Conservation (phyloP, 2,113 vertebrate species). For the Dunckerocampus dactyliophorus region DNA sequence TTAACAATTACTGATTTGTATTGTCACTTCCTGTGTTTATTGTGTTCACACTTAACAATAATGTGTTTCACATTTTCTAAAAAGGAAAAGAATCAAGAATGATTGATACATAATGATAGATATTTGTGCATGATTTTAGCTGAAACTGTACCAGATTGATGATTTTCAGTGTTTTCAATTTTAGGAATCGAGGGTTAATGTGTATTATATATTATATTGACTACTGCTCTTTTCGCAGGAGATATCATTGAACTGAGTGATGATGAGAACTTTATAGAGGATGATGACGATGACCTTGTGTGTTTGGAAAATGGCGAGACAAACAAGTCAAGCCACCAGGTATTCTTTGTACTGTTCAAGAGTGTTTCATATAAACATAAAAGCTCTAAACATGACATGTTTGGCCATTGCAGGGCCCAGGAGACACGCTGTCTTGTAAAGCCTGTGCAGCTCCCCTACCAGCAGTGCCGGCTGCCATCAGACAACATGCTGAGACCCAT, state of each 20-base stretch:
- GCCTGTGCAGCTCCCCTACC: slow-evolving; percentile 81
- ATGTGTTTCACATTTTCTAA: too few species aligned
- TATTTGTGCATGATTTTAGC: too few species aligned
- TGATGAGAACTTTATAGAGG: slow-evolving; percentile 78
- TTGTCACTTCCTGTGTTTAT: too few species aligned
- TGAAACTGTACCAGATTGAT: too few species aligned
- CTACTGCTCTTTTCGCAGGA: slow-evolving; percentile 36
- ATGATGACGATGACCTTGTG: slow-evolving; percentile 87
- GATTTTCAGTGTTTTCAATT: too few species aligned
- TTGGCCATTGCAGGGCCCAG: slow-evolving; percentile 32
- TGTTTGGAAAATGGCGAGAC: slow-evolving; percentile 76
- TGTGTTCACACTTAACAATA: too few species aligned
- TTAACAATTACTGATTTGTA: too few species aligned
- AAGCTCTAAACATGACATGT: background rate
- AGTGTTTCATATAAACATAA: too few species aligned
- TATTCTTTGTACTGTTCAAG: background rate
- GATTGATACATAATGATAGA: too few species aligned
- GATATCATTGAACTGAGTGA: slow-evolving; percentile 95
- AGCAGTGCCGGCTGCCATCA: slow-evolving; percentile 81
- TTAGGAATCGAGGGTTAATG: too few species aligned
- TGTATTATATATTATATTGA: too few species aligned
- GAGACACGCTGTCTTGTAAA: slow-evolving; percentile 79
- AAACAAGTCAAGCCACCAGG: slow-evolving; percentile 22
- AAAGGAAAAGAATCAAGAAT: too few species aligned
- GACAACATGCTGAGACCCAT: slow-evolving; percentile 82